Evolutionary conservation across 2,888 invertebrate species (phyloP).

Genomic region (Anthophora plumipes): DNA sequence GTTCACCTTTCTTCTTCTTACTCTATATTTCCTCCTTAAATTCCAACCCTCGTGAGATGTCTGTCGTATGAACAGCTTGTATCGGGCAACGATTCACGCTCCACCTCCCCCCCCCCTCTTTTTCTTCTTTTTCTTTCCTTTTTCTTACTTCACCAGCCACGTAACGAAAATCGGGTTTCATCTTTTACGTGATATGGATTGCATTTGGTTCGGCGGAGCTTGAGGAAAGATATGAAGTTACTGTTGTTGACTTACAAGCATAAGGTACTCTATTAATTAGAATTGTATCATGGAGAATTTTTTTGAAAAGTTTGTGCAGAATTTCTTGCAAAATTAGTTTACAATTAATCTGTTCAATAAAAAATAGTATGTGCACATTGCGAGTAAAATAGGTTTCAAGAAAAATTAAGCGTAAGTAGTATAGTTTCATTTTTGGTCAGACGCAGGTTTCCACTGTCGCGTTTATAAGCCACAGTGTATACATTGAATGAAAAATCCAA

Average conservation of each 20-base stretch:
- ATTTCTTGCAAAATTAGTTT: not conserved
- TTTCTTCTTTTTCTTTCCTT: not conserved
- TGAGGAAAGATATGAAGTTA: not conserved
- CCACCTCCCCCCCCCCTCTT: no score
- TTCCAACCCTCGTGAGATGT: constrained; percentile 55
- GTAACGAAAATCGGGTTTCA: not conserved
- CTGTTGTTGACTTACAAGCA: not conserved
- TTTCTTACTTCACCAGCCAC: constrained; percentile 23
- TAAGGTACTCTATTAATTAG: no score
- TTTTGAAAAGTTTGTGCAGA: no score
- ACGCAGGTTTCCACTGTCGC: not conserved
- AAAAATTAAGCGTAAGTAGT: not conserved
- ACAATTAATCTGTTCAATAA: no score
- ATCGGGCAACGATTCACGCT: constrained; percentile 21
- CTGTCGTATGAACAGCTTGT: constrained; percentile 31
- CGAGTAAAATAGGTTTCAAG: not conserved
- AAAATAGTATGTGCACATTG: not conserved
- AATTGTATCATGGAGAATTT: no score
- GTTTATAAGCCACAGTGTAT: no score
- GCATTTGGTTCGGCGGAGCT: not conserved
- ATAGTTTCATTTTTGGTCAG: not conserved
- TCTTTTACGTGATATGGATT: not conserved
- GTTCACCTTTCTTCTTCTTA: not conserved
- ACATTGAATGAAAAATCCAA: no score
- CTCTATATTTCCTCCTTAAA: constrained; percentile 41